These are phyloP conservation scores for Egretta garzetta DNA, from an alignment of 2,113 vertebrate genomes.

Conservation along the genomic window DNA sequence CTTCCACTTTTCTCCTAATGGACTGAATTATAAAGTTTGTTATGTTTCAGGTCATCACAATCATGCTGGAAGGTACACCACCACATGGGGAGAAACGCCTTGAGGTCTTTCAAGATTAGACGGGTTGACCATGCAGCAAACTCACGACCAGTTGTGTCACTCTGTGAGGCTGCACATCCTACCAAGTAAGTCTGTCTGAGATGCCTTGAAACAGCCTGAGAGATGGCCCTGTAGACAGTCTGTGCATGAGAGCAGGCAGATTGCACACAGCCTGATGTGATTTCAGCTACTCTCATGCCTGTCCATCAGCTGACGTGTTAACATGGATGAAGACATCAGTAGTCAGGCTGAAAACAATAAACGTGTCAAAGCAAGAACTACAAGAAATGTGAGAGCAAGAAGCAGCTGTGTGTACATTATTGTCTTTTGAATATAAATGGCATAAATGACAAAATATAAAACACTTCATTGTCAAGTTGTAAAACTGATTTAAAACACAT, in stretches of 20 bases:
- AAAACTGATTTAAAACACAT: neutral
- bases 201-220: neutral
- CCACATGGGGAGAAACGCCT: neutral
- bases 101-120: neutral
- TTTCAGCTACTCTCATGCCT: neutral
- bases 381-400: neutral
- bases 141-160: rapidly evolving
- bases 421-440: neutral
- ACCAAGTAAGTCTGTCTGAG: neutral
- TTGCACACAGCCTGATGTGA: neutral
- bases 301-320: neutral
- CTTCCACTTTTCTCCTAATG: neutral
- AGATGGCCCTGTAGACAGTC: neutral
- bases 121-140: neutral
- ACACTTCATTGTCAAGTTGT: neutral
- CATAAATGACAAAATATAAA: neutral
- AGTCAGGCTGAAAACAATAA: neutral
- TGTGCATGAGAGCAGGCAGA: neutral
- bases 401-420: neutral
- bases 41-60: neutral
- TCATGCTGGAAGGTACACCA: neutral
- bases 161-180: neutral
- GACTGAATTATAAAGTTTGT: neutral
- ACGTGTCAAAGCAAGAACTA: neutral
- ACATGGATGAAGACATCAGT: neutral